A percentile compares a stretch with the other conserved stretches of the same genome.
Conservation (phyloP, 2,888 invertebrate species). For the Apodemia zela region DNA sequence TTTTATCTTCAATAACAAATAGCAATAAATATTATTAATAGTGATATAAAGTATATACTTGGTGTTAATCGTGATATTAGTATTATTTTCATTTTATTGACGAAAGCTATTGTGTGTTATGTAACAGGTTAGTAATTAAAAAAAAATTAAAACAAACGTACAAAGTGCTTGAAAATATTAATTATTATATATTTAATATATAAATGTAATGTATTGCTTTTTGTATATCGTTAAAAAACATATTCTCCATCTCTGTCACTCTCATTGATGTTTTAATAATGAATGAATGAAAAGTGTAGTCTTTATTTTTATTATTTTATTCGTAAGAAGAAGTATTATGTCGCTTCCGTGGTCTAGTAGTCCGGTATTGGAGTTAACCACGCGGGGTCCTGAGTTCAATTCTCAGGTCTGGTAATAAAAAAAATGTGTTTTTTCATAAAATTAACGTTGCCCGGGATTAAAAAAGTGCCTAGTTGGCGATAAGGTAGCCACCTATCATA, state of each 20-base stretch:
- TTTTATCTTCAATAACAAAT: constrained; percentile 31
- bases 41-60: constrained; percentile 26
- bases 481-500: too few species aligned
- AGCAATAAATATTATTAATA: constrained; percentile 32
- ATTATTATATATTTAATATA: background rate
- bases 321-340: too few species aligned
- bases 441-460: too few species aligned
- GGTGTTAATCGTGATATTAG: constrained; percentile 23
- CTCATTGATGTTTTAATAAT: background rate
- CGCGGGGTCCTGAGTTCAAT: too few species aligned
- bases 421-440: too few species aligned
- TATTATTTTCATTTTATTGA: constrained; percentile 21
- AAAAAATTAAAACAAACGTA: background rate
- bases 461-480: too few species aligned
- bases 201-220: background rate
- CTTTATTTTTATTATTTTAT: background rate
- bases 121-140: constrained; percentile 31
- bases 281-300: background rate
- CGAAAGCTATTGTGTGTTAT: constrained; percentile 27
- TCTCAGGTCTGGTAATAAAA: too few species aligned
- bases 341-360: too few species aligned
- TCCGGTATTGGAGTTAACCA: too few species aligned
- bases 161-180: background rate
- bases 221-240: background rate
- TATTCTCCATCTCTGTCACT: background rate